Conservation (phyloP, 1,140 invertebrate genomes). For the Philaenus spumarius region DNA sequence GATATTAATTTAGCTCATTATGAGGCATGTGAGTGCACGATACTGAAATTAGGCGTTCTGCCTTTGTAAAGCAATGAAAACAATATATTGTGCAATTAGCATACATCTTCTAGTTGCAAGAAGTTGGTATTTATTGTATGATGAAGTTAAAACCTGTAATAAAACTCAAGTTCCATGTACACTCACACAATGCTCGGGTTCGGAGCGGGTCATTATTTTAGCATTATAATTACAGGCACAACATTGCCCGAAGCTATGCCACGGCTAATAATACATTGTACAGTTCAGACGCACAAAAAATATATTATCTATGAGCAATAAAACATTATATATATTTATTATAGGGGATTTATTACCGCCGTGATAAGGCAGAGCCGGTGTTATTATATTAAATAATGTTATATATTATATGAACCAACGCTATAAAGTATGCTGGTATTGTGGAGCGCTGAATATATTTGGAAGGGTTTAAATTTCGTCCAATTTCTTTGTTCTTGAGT, state of each 20-base stretch:
- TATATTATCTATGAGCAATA: not conserved
- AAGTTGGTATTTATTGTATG: no score
- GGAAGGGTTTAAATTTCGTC: not conserved
- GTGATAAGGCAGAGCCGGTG: not conserved
- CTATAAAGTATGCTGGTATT: not conserved
- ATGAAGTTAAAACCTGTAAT: no score
- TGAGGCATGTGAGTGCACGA: no score
- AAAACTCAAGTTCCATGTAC: no score
- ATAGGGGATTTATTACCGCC: not conserved
- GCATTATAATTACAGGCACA: not conserved
- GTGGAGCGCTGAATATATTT: not conserved
- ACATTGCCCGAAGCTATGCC: not conserved
- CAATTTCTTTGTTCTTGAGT: no score
- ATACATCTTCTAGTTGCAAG: no score
- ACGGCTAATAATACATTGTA: not conserved
- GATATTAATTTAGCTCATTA: no score
- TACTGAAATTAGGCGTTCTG: no score
- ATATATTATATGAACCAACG: not conserved
- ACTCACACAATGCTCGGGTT: no score
- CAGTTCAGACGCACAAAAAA: not conserved
- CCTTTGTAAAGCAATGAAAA: no score
- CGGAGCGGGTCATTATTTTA: not conserved
- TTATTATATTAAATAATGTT: slow-evolving; percentile 1
- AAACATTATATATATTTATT: slow-evolving; percentile 2
- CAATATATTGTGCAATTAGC: no score